Evolutionary conservation across 2,113 vertebrate genomes (phyloP).

Genomic region (Xyrauchen texanus): DNA sequence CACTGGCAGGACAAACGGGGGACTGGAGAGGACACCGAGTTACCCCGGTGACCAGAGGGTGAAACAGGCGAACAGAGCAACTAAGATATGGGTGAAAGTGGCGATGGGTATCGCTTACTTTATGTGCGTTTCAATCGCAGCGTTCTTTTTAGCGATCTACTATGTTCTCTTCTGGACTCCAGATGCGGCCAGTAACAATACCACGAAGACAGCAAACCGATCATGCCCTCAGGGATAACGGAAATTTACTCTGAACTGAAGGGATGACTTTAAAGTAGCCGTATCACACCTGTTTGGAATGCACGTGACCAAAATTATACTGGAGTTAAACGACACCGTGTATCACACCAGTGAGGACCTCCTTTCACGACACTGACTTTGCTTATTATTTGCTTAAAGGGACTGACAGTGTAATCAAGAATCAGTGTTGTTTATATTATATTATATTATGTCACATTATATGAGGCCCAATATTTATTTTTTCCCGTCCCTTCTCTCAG

Average conservation of each 20-base stretch:
- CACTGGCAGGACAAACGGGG: conserved; percentile 69
- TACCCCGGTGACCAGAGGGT: conserved; percentile 78
- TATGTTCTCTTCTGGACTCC: conserved; percentile 84
- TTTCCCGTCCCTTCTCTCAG: not conserved
- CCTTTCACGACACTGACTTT: conserved; percentile 39
- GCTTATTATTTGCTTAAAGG: not conserved
- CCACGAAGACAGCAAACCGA: conserved; percentile 54
- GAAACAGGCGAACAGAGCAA: conserved; percentile 71
- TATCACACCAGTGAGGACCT: not conserved
- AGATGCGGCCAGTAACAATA: conserved; percentile 38
- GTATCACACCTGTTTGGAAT: not conserved
- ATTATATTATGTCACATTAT: not conserved
- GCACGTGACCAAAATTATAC: not conserved
- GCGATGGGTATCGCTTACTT: conserved; percentile 83
- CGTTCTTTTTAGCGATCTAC: conserved; percentile 84
- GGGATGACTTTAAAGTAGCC: not conserved
- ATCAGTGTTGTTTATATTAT: not conserved
- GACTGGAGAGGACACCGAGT: conserved; percentile 74
- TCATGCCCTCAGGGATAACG: conserved; percentile 43
- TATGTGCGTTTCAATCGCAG: conserved; percentile 82
- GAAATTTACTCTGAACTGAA: not conserved
- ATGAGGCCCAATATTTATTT: too few relatives aligned
- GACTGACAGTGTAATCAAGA: not conserved
- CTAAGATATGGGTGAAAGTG: conserved; percentile 84
- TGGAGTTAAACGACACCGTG: not conserved